Conservation (phyloP, 2,888 invertebrate species). For the Anoplius nigerrimus region DNA sequence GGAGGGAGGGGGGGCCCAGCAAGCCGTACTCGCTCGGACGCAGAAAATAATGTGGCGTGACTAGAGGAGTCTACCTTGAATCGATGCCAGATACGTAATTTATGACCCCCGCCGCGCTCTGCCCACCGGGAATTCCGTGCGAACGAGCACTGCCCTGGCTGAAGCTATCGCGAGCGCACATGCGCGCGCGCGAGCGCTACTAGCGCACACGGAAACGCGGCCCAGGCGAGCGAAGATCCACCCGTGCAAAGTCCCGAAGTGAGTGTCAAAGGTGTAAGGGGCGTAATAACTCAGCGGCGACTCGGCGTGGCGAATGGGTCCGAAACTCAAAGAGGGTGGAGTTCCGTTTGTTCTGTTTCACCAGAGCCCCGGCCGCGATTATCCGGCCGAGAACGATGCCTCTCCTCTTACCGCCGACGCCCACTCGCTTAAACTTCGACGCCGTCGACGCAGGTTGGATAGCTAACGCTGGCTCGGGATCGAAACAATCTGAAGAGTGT, state of each 20-base stretch:
- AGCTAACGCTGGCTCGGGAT: too few species aligned
- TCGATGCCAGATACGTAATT: slow-evolving; percentile 55
- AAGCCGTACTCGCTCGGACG: slow-evolving; percentile 19
- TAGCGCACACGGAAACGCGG: neutral
- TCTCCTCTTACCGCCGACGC: too few species aligned
- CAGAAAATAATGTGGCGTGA: slow-evolving; percentile 50
- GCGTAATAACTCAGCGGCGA: slow-evolving; percentile 3
- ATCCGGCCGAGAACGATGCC: neutral
- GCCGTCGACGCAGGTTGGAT: too few species aligned
- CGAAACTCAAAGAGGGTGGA: neutral
- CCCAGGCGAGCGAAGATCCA: neutral
- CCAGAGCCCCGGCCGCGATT: neutral
- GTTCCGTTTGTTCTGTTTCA: neutral
- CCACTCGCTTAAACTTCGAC: too few species aligned
- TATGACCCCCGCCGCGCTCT: slow-evolving; percentile 31
- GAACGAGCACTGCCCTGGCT: too few species aligned
- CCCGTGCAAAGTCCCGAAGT: neutral
- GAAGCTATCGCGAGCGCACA: too few species aligned
- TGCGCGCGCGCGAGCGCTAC: neutral
- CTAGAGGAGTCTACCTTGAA: slow-evolving; percentile 48
- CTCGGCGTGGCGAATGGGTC: neutral
- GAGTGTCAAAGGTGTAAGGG: slow-evolving; percentile 9
- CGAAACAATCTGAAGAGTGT: too few species aligned
- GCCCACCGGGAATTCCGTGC: slow-evolving; percentile 26
- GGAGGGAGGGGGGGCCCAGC: neutral